phyloP scores from a whole-genome alignment of 2,113 vertebrate genomes.

The Perognathus longimembris region DNA sequence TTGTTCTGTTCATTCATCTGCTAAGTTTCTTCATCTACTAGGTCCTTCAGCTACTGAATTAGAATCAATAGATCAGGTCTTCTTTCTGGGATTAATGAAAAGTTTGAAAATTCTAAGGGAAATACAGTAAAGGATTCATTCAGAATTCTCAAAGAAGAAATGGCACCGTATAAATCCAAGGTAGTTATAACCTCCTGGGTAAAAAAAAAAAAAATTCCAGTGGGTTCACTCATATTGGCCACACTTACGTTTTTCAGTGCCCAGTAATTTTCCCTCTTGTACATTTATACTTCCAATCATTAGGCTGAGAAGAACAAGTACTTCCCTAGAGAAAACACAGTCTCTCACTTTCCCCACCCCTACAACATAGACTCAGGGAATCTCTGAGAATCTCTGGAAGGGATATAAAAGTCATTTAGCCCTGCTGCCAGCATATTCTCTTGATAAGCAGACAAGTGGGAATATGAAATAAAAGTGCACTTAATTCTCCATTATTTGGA shows the following conservation, averaged over 20 bases:
- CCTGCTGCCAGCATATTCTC: conserved; percentile 68
- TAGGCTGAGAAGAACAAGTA: conserved; percentile 49
- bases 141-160: not conserved
- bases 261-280: conserved; percentile 38
- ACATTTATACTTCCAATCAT: conserved; percentile 65
- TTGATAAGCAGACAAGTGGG: conserved; percentile 52
- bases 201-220: not conserved
- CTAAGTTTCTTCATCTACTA: not conserved
- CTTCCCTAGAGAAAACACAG: conserved; percentile 46
- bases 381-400: conserved; percentile 73
- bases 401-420: conserved; percentile 60
- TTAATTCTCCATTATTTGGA: conserved; percentile 70
- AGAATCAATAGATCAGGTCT: not conserved
- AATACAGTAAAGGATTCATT: not conserved
- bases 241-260: not conserved
- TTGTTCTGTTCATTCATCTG: not conserved
- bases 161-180: conserved; percentile 38
- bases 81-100: not conserved
- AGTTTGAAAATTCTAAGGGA: not conserved
- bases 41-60: not conserved
- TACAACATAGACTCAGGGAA: conserved; percentile 8
- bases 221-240: not conserved
- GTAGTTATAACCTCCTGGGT: conserved; percentile 37
- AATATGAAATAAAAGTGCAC: conserved; percentile 58
- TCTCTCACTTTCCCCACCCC: too few species aligned